phyloP scores from a whole-genome alignment of 2,888 invertebrate species.

The Agrochola litura region DNA sequence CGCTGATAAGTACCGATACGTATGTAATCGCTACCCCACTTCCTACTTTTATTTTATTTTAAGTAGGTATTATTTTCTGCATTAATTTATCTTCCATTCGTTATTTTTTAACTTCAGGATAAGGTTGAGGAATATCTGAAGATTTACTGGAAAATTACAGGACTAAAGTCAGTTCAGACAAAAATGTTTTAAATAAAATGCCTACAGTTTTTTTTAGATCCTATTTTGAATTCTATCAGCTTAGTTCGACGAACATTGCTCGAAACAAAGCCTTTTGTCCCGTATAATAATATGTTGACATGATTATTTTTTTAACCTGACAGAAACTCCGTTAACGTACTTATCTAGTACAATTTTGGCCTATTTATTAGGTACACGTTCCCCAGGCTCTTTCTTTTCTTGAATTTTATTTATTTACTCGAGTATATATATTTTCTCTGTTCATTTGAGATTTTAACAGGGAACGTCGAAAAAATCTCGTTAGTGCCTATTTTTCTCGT shows the following conservation, averaged over 20 bases:
- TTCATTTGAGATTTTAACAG: neutral
- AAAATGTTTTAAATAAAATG: neutral
- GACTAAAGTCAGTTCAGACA: neutral
- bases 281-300: slow-evolving; percentile 36
- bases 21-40: slow-evolving; percentile 26
- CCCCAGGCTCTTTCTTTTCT: neutral
- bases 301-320: slow-evolving; percentile 21
- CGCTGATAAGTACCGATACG: slow-evolving; percentile 4
- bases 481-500: neutral
- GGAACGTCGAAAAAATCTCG: neutral
- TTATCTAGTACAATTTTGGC: neutral
- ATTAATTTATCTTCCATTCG: neutral
- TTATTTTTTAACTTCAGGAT: neutral
- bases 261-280: slow-evolving; percentile 9
- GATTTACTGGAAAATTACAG: neutral
- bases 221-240: neutral
- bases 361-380: slow-evolving; percentile 1
- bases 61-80: neutral
- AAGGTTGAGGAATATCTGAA: neutral
- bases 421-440: neutral
- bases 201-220: neutral
- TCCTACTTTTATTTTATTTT: slow-evolving; percentile 19
- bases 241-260: slow-evolving; percentile 7
- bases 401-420: slow-evolving; percentile 1
- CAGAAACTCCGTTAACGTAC: slow-evolving; percentile 15